Conservation (phyloP, 2,797 vertebrate species). For the Buphagus erythrorhynchus region DNA sequence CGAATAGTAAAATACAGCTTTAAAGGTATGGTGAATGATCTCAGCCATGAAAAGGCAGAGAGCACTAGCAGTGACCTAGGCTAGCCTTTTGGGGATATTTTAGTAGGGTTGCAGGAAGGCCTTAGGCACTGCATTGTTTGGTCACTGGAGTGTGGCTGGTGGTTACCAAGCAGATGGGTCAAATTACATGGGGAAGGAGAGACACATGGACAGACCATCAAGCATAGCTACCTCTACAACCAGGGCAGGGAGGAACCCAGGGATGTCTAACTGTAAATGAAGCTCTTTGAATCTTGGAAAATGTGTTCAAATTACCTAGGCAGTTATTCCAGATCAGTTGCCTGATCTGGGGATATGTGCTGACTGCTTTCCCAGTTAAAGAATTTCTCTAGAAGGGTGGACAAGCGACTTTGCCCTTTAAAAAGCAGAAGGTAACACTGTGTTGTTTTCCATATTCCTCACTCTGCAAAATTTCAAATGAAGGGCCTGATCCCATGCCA, state of each 20-base stretch:
- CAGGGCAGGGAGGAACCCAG: background rate
- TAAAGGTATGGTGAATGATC: background rate
- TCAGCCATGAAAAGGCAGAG: background rate
- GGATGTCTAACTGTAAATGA: background rate
- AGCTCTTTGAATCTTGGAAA: background rate
- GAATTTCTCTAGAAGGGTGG: background rate
- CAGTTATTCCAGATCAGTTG: background rate
- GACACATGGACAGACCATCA: background rate
- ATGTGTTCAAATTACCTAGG: background rate
- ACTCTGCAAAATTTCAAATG: conserved; percentile 9
- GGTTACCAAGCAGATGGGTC: background rate
- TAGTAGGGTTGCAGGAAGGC: background rate
- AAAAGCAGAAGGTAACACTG: background rate
- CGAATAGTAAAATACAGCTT: fast-evolving
- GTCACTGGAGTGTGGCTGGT: background rate
- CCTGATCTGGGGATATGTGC: background rate
- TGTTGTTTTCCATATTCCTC: conserved; percentile 17
- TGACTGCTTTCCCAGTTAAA: background rate
- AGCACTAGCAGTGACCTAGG: background rate
- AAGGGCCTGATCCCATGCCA: conserved; percentile 44
- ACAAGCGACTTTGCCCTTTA: background rate
- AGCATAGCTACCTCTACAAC: background rate
- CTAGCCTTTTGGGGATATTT: background rate
- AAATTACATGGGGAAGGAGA: background rate
- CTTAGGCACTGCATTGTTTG: background rate